These are phyloP conservation scores for Erpetoichthys calabaricus DNA, from an alignment of 2,797 vertebrate species.

Conservation along the genomic window DNA sequence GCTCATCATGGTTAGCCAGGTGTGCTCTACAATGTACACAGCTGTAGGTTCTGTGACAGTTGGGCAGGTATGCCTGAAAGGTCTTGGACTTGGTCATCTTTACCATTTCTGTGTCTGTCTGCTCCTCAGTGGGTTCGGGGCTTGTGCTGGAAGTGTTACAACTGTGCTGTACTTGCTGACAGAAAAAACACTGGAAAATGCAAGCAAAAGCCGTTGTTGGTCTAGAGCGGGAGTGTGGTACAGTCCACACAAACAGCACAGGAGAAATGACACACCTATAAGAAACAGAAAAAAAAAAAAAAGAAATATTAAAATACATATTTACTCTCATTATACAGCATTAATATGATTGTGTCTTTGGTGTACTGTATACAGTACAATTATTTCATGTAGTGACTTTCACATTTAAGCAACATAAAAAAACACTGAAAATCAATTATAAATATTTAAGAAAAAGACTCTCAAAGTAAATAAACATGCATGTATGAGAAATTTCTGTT, in stretches of 20 bases:
- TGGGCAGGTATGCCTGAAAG: constrained; percentile 93
- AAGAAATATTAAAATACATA: neutral
- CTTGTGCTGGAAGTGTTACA: constrained; percentile 71
- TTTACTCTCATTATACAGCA: neutral
- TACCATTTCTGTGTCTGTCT: constrained; percentile 79
- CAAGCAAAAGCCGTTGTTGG: constrained; percentile 93
- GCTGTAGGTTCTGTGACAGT: constrained; percentile 91
- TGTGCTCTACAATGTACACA: constrained; percentile 98
- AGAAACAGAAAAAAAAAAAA: constrained; percentile 17
- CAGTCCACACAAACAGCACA: constrained; percentile 76
- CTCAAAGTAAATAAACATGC: too few relatives aligned
- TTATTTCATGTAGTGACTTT: too few relatives aligned
- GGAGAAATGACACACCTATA: constrained; percentile 73
- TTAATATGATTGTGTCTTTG: too few relatives aligned
- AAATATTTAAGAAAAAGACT: too few relatives aligned
- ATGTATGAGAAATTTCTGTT: too few relatives aligned
- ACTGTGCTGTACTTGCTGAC: constrained; percentile 87
- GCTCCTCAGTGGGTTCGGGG: constrained; percentile 70
- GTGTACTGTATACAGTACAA: too few relatives aligned
- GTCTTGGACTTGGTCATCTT: constrained; percentile 97
- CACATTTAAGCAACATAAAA: too few relatives aligned
- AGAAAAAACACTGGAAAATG: constrained; percentile 88
- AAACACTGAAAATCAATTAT: too few relatives aligned
- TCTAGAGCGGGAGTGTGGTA: constrained; percentile 78
- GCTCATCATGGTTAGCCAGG: constrained; percentile 92